These are phyloP conservation scores for Stomatorhinus walkeri DNA, from an alignment of 2,797 vertebrate species.

Conservation along the genomic window DNA sequence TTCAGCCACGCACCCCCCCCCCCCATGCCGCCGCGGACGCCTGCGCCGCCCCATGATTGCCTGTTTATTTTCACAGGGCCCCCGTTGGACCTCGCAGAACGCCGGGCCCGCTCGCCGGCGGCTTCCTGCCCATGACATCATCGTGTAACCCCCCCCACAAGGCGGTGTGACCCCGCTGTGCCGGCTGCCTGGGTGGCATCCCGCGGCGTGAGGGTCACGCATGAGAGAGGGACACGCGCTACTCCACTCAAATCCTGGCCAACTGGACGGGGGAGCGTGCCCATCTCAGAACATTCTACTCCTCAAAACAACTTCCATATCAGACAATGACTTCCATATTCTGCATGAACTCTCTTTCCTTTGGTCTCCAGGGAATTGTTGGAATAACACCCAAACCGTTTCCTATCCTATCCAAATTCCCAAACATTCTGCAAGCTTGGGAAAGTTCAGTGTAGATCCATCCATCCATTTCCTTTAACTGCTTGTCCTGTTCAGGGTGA, in stretches of 20 bases:
- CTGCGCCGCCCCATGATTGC: conserved; percentile 88
- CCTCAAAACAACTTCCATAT: background rate
- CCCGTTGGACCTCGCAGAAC: conserved; percentile 82
- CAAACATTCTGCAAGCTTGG: background rate
- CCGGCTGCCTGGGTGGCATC: conserved; percentile 94
- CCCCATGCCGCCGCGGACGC: conserved; percentile 90
- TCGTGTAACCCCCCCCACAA: conserved; percentile 74
- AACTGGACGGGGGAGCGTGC: conserved; percentile 44
- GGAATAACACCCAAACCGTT: background rate
- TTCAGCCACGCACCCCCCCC: conserved; percentile 87
- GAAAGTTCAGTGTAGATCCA: background rate
- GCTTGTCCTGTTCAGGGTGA: background rate
- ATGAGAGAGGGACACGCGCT: conserved; percentile 52
- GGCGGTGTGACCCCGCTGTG: conserved; percentile 84
- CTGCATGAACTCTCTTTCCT: background rate
- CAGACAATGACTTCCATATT: background rate
- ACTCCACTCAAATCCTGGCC: conserved; percentile 59
- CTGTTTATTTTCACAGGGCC: conserved; percentile 96
- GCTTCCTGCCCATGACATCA: conserved; percentile 98
- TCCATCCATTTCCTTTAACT: background rate
- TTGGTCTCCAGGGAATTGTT: background rate
- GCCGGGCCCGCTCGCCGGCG: conserved; percentile 66
- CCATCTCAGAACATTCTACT: conserved; percentile 25
- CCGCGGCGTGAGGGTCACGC: conserved; percentile 58
- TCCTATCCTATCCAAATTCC: background rate